Evolutionary conservation across 2,888 invertebrate genomes (phyloP).

Genomic region (Stratiomys singularior): DNA sequence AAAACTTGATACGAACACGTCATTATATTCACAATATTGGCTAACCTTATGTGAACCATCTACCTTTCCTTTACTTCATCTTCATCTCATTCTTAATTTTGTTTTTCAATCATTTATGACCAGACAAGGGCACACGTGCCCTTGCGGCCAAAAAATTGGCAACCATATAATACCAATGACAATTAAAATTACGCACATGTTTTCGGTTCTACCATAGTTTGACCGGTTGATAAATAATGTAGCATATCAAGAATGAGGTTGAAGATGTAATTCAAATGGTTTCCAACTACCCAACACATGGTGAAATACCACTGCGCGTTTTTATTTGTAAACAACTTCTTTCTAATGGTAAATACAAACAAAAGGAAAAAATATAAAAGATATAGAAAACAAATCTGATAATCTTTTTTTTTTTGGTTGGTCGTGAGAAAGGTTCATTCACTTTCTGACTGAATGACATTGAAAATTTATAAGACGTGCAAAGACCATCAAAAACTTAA

Average conservation of each 20-base stretch:
- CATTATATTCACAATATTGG: background rate
- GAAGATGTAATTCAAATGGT: background rate
- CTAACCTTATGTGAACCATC: background rate
- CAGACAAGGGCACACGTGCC: no score
- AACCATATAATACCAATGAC: no score
- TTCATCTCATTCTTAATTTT: background rate
- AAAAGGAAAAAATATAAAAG: background rate
- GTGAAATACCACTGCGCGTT: constrained; percentile 25
- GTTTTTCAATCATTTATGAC: no score
- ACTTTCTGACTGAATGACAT: constrained; percentile 37
- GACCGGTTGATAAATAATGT: no score
- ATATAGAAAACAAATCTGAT: background rate
- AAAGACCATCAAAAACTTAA: no score
- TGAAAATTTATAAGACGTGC: constrained; percentile 1
- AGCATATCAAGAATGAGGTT: no score
- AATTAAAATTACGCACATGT: no score
- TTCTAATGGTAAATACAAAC: constrained; percentile 23
- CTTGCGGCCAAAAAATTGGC: no score
- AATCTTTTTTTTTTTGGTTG: constrained; percentile 3
- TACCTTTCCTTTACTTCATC: background rate
- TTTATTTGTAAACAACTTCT: constrained; percentile 38
- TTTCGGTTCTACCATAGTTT: no score
- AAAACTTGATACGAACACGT: background rate
- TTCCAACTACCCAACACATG: constrained; percentile 3
- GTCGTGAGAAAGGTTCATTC: constrained; percentile 20